Percentiles rank a stretch among this genome's conserved stretches.
Evolutionary conservation across 1,140 invertebrate genomes (phyloP).

Genomic region (Diorhabda sublineata): DNA sequence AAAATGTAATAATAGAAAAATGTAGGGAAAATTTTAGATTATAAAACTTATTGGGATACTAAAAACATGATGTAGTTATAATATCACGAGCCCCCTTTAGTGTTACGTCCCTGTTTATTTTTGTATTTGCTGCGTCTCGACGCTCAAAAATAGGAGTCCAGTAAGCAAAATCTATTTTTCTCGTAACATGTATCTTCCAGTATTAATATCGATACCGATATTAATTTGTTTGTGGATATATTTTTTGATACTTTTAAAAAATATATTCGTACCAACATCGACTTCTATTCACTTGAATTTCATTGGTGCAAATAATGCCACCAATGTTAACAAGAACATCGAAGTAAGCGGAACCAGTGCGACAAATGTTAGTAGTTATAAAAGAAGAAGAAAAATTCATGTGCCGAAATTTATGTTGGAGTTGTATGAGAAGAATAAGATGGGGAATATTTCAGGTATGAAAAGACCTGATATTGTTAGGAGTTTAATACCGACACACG

Average conservation of each 20-base stretch:
- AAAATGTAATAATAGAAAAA: too few species aligned
- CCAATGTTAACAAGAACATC: background rate
- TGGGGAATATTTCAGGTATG: constrained; percentile 19
- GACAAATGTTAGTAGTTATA: constrained; percentile 7
- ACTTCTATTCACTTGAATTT: constrained; percentile 34
- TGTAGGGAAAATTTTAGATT: too few species aligned
- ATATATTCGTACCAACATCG: constrained; percentile 18
- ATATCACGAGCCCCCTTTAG: too few species aligned
- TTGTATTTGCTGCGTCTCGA: constrained; percentile 9
- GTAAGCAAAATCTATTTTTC: background rate
- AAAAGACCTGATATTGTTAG: constrained; percentile 37
- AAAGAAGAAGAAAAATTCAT: constrained; percentile 34
- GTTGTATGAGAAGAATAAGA: constrained; percentile 44
- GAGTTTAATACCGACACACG: constrained; percentile 40
- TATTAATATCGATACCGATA: constrained; percentile 3
- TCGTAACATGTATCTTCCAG: background rate
- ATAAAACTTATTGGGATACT: too few species aligned
- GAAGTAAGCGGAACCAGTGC: background rate
- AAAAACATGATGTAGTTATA: too few species aligned
- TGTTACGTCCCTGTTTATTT: constrained; percentile 4
- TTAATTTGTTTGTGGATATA: constrained; percentile 26
- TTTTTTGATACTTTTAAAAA: constrained; percentile 22
- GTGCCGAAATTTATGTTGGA: constrained; percentile 45
- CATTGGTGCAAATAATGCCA: constrained; percentile 20
- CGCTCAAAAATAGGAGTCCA: constrained; percentile 1